Conservation (phyloP, 2,888 invertebrate species). For the Cerastis leucographa region DNA sequence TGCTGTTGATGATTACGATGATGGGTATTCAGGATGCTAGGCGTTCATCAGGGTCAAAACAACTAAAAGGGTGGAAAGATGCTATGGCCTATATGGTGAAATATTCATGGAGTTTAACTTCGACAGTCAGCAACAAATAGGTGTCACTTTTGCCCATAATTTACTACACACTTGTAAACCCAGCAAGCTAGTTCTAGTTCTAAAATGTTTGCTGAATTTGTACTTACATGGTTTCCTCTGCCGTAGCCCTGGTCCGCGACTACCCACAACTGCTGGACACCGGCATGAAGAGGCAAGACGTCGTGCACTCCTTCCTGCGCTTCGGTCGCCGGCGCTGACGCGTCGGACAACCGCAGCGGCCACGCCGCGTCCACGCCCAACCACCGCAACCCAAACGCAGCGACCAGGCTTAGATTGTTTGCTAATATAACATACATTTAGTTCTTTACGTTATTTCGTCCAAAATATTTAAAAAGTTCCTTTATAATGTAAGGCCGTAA, state of each 20-base stretch:
- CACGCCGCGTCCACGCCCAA: conserved; percentile 63
- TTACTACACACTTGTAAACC: neutral
- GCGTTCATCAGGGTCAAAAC: too few species aligned
- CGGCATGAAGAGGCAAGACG: conserved; percentile 96
- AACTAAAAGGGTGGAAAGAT: neutral
- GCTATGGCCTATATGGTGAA: neutral
- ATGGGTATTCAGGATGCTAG: neutral
- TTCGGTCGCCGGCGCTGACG: conserved; percentile 95
- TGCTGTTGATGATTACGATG: neutral
- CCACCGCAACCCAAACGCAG: conserved; percentile 64
- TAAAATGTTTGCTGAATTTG: neutral
- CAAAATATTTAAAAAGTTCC: conserved; percentile 83
- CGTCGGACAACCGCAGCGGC: conserved; percentile 65
- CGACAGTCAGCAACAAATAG: neutral
- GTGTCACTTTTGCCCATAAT: neutral
- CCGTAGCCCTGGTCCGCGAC: conserved; percentile 86
- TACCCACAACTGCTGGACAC: conserved; percentile 91
- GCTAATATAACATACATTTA: conserved; percentile 64
- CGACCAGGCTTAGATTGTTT: conserved; percentile 71
- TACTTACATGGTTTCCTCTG: neutral
- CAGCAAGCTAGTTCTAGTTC: neutral
- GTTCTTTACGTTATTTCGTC: conserved; percentile 81
- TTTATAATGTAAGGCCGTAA: conserved; percentile 68
- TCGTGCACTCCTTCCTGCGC: conserved; percentile 97
- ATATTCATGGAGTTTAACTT: neutral